These are phyloP conservation scores for Melanostoma mellinum DNA, from an alignment of 2,888 invertebrate species.

Conservation along the genomic window DNA sequence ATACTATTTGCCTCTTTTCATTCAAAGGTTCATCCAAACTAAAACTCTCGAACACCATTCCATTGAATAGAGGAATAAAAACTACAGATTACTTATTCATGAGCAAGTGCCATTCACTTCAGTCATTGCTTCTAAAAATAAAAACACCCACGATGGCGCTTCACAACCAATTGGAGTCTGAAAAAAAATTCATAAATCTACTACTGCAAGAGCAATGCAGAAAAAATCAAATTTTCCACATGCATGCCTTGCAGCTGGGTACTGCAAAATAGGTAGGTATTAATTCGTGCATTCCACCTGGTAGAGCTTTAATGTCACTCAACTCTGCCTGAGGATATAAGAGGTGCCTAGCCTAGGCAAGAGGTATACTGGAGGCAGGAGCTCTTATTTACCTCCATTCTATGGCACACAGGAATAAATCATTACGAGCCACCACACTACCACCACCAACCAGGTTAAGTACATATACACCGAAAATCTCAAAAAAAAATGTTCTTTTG, in stretches of 20 bases:
- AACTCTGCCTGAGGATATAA: slow-evolving; percentile 29
- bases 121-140: slow-evolving; percentile 34
- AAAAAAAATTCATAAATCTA: slow-evolving; percentile 19
- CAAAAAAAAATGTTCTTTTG: slow-evolving; percentile 52
- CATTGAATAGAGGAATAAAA: background rate
- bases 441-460: slow-evolving; percentile 58
- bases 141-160: background rate
- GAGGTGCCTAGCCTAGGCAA: background rate
- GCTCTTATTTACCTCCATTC: slow-evolving; percentile 15
- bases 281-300: slow-evolving; percentile 64
- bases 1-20: no score
- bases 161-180: background rate
- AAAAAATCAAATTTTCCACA: slow-evolving; percentile 55
- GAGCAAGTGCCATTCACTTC: slow-evolving; percentile 15
- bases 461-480: slow-evolving; percentile 23
- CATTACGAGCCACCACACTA: slow-evolving; percentile 50
- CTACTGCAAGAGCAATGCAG: background rate
- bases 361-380: background rate
- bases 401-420: slow-evolving; percentile 39
- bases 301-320: slow-evolving; percentile 65
- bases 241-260: slow-evolving; percentile 24
- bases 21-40: no score
- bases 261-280: slow-evolving; percentile 57
- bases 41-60: background rate
- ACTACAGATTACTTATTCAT: slow-evolving; percentile 33